Evolutionary conservation across 2,113 vertebrate genomes (phyloP).

Genomic region (Falcunculus frontatus): DNA sequence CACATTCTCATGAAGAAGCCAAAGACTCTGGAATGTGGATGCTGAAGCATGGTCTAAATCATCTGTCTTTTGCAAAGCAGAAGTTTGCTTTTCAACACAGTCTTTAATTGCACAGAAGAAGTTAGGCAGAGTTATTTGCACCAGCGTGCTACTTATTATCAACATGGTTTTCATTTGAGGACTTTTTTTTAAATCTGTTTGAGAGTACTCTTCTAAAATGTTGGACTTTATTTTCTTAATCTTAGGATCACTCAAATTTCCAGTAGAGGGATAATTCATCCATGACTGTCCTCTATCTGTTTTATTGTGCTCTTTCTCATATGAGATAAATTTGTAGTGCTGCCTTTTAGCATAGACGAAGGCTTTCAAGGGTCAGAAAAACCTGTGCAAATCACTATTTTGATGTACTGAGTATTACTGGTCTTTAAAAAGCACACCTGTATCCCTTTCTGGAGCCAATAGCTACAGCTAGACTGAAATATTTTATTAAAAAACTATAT

Average conservation of each 20-base stretch:
- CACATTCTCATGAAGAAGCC: not conserved
- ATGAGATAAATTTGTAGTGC: not conserved
- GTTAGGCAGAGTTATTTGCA: slow-evolving; percentile 20
- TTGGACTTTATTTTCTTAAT: not conserved
- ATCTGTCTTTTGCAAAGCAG: slow-evolving; percentile 40
- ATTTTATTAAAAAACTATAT: not conserved
- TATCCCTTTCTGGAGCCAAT: not conserved
- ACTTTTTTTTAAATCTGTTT: not conserved
- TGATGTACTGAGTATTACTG: not conserved
- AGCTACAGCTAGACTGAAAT: not conserved
- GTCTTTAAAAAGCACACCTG: not conserved
- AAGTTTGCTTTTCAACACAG: slow-evolving; percentile 44
- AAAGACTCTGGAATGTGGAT: not conserved
- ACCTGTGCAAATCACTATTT: not conserved
- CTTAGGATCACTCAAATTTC: not conserved
- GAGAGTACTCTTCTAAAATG: not conserved
- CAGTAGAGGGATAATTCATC: not conserved
- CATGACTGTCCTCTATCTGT: not conserved
- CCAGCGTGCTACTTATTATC: slow-evolving; percentile 24
- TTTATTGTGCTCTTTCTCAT: not conserved
- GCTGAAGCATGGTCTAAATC: slow-evolving; percentile 37
- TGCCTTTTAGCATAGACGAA: not conserved
- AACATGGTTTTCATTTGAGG: slow-evolving; percentile 20
- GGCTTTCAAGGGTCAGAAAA: not conserved
- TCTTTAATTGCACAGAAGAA: slow-evolving; percentile 19